A percentile compares a stretch with the other conserved stretches of the same genome.
Evolutionary conservation across 2,797 vertebrate species (phyloP).

Genomic region (Acrossocheilus wenchowensis): DNA sequence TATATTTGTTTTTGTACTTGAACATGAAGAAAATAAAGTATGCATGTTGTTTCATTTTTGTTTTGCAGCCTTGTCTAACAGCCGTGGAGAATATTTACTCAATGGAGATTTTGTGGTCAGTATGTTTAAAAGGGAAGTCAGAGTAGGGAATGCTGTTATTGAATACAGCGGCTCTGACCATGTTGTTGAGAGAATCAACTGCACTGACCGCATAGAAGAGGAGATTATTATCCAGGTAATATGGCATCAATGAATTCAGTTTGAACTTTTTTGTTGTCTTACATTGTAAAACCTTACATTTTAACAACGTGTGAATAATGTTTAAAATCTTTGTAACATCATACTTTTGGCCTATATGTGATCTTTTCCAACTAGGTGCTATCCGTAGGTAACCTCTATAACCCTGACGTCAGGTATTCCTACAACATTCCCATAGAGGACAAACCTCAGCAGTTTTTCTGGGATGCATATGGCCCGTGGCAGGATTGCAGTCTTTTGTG

Average conservation of each 20-base stretch:
- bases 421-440: conserved; percentile 98
- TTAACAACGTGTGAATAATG: not conserved
- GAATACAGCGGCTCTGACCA: conserved; percentile 98
- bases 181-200: conserved; percentile 94
- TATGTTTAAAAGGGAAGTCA: conserved; percentile 99
- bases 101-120: conserved; percentile 98
- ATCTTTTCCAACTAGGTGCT: conserved; percentile 81
- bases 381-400: conserved; percentile 95
- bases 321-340: not conserved
- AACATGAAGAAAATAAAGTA: conserved; percentile 13
- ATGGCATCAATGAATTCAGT: not conserved
- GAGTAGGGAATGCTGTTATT: conserved; percentile 88
- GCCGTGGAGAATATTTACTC: conserved; percentile 93
- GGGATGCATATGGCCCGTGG: conserved; percentile 94
- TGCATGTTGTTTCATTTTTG: conserved; percentile 49
- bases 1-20: conserved; percentile 4
- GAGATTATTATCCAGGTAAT: conserved; percentile 94
- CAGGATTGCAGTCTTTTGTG: conserved; percentile 93
- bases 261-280: not conserved
- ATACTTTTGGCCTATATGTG: not conserved
- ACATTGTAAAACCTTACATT: not conserved
- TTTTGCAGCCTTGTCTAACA: conserved; percentile 90
- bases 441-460: conserved; percentile 93
- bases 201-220: conserved; percentile 93
- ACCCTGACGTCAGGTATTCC: conserved; percentile 94